These are phyloP conservation scores for Scaptomyza tumidula DNA, from an alignment of 2,888 invertebrate genomes.

Conservation along the genomic window DNA sequence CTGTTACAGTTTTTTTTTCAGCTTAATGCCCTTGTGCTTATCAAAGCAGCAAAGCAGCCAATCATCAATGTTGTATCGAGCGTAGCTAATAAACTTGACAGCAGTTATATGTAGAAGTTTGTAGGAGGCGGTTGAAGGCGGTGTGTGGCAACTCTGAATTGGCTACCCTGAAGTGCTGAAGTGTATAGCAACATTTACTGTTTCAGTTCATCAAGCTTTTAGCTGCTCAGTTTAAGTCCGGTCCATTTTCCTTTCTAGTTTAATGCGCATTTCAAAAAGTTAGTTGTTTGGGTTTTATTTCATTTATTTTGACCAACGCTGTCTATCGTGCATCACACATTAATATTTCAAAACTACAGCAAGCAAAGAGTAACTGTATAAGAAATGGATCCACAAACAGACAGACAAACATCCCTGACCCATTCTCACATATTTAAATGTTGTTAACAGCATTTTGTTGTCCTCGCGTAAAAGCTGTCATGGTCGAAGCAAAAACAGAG, in stretches of 20 bases:
- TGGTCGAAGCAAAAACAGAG: conserved; percentile 7
- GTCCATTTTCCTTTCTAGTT: conserved; percentile 42
- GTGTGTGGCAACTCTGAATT: conserved; percentile 7
- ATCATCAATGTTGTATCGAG: conserved; percentile 73
- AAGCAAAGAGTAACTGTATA: conserved; percentile 12
- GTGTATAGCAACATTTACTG: conserved; percentile 45
- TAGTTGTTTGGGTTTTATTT: conserved; percentile 9
- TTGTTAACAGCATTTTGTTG: conserved; percentile 16
- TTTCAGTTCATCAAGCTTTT: conserved; percentile 38
- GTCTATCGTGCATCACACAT: conserved; percentile 40
- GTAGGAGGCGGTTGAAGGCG: background rate
- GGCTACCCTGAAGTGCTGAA: conserved; percentile 39
- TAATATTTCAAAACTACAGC: conserved; percentile 63
- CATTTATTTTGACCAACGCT: conserved; percentile 8
- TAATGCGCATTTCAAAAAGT: conserved; percentile 65
- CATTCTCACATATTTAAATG: conserved; percentile 27
- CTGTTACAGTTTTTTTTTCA: conserved; percentile 70
- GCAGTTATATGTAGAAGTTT: conserved; percentile 4
- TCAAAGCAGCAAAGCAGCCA: conserved; percentile 66
- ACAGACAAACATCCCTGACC: background rate
- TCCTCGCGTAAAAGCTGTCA: conserved; percentile 34
- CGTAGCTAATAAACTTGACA: conserved; percentile 72
- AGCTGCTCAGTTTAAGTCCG: conserved; percentile 24
- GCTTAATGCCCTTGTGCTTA: conserved; percentile 74
- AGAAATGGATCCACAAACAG: conserved; percentile 4